Conservation (phyloP, 2,888 invertebrate species). For the Allacma fusca region DNA sequence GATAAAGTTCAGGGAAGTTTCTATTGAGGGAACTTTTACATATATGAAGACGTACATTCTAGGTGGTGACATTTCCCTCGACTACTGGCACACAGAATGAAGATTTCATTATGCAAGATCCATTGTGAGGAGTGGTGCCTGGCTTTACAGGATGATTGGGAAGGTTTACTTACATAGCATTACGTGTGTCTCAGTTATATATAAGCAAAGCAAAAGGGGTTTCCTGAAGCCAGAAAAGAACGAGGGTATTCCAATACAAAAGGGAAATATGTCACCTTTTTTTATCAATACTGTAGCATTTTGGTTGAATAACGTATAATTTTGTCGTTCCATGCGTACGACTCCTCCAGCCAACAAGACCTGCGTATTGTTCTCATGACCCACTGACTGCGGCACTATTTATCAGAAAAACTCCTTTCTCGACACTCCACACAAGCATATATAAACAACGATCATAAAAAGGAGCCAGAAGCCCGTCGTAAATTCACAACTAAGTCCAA, state of each 20-base stretch:
- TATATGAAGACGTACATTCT: neutral
- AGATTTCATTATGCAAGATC: too few relatives aligned
- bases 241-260: neutral
- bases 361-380: conserved; percentile 22
- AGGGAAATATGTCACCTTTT: conserved; percentile 2
- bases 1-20: neutral
- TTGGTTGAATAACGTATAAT: neutral
- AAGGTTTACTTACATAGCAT: too few relatives aligned
- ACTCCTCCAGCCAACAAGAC: conserved; percentile 12
- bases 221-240: neutral
- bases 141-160: too few relatives aligned
- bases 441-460: neutral
- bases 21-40: neutral
- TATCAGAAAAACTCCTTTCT: conserved; percentile 3
- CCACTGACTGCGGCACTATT: conserved; percentile 22
- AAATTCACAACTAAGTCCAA: neutral
- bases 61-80: neutral
- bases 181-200: too few relatives aligned
- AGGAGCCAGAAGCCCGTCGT: neutral
- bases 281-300: neutral
- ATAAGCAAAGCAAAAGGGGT: neutral
- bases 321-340: conserved; percentile 1
- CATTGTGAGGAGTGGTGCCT: too few relatives aligned
- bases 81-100: too few relatives aligned
- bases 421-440: neutral